A percentile compares a stretch with the other conserved stretches of the same genome.
Evolutionary conservation across 2,797 vertebrate species (phyloP).

Genomic region (Silurus lanzhouensis): DNA sequence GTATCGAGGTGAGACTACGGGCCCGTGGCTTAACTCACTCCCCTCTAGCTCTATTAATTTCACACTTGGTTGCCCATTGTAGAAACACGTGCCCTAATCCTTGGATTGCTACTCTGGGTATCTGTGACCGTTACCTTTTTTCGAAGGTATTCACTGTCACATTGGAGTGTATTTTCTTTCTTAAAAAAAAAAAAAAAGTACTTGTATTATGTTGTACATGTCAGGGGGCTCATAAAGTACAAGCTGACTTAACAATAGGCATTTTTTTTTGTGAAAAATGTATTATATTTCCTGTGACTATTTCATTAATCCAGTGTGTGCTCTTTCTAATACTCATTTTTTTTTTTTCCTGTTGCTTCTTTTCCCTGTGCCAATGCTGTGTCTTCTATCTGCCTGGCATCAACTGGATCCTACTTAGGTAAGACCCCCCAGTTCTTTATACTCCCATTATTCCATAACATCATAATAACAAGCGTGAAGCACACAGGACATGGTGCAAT

Average conservation of each 20-base stretch:
- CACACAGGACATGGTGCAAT: constrained; percentile 5
- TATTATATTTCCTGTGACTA: constrained; percentile 1
- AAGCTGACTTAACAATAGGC: constrained; percentile 24
- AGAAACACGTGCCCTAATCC: constrained; percentile 53
- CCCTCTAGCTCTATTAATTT: constrained; percentile 56
- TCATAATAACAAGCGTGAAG: constrained; percentile 5
- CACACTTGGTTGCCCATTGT: constrained; percentile 54
- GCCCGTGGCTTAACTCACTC: constrained; percentile 47
- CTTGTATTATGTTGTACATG: constrained; percentile 21
- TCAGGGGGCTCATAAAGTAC: constrained; percentile 14
- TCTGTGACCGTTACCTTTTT: constrained; percentile 43
- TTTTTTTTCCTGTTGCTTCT: constrained; percentile 4
- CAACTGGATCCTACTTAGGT: constrained; percentile 63
- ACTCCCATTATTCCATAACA: constrained; percentile 18
- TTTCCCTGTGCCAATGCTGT: background rate
- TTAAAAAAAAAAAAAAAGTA: background rate
- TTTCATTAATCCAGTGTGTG: background rate
- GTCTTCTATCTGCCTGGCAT: background rate
- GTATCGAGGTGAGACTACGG: constrained; percentile 47
- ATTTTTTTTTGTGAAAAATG: background rate
- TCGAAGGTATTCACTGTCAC: constrained; percentile 27
- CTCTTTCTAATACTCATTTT: constrained; percentile 7
- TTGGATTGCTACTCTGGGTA: constrained; percentile 48
- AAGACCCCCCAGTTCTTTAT: constrained; percentile 57
- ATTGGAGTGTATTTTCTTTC: constrained; percentile 35